A percentile compares a stretch with the other conserved stretches of the same genome.
Evolutionary conservation across 2,888 invertebrate species (phyloP).

Genomic region (Hirtodrosophila cameraria): DNA sequence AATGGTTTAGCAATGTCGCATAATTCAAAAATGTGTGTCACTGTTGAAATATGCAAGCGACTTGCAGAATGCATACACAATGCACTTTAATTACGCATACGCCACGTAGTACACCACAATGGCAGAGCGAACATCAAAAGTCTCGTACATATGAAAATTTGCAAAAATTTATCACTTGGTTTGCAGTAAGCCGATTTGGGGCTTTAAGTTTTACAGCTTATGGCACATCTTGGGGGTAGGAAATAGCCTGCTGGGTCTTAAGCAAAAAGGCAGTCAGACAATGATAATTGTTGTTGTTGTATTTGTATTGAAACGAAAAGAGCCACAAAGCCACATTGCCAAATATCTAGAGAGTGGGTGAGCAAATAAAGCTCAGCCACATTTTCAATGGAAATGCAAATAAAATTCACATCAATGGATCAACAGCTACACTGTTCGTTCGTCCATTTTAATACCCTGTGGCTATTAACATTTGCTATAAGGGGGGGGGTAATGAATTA

Average conservation of each 20-base stretch:
- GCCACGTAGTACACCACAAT: slow-evolving; percentile 23
- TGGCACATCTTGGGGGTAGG: slow-evolving; percentile 4
- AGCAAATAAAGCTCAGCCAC: slow-evolving; percentile 12
- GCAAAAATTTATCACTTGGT: slow-evolving; percentile 35
- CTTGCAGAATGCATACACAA: slow-evolving; percentile 19
- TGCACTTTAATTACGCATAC: slow-evolving; percentile 51
- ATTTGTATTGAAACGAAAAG: slow-evolving; percentile 36
- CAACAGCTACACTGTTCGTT: too few species aligned
- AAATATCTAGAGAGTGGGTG: background rate
- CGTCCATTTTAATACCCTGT: too few species aligned
- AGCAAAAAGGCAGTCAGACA: slow-evolving; percentile 14
- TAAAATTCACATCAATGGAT: slow-evolving; percentile 32
- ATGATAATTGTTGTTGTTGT: slow-evolving; percentile 39
- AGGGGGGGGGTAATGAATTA: too few species aligned
- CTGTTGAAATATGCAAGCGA: slow-evolving; percentile 14
- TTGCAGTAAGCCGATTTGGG: slow-evolving; percentile 45
- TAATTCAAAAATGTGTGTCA: slow-evolving; percentile 32
- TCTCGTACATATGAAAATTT: slow-evolving; percentile 6
- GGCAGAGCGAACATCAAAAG: slow-evolving; percentile 1
- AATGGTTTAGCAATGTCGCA: slow-evolving; percentile 6
- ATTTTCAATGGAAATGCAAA: slow-evolving; percentile 16
- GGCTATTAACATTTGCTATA: too few species aligned
- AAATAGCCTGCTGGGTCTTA: too few species aligned
- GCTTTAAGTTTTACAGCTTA: slow-evolving; percentile 43
- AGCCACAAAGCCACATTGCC: slow-evolving; percentile 38